Evolutionary conservation across 2,797 vertebrate genomes (phyloP).

Genomic region (Chrysolophus pictus): DNA sequence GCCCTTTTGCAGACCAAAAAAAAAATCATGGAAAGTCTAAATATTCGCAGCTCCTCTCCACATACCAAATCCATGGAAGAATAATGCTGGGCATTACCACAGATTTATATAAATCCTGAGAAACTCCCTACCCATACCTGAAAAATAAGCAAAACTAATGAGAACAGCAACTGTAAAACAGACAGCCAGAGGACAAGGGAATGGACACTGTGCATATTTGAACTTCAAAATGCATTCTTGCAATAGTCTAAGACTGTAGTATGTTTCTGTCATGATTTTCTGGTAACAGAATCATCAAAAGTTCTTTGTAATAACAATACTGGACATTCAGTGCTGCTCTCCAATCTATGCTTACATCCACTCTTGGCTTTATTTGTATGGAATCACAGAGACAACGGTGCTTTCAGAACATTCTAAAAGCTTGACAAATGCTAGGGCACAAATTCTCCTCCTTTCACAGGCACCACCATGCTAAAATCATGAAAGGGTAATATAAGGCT

Average conservation of each 20-base stretch:
- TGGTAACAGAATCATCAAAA: background rate
- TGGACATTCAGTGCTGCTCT: background rate
- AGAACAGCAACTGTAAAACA: background rate
- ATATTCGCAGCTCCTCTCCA: background rate
- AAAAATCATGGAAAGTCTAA: background rate
- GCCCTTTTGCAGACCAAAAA: background rate
- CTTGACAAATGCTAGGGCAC: background rate
- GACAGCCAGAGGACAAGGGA: background rate
- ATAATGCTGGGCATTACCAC: accelerated
- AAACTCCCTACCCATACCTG: background rate
- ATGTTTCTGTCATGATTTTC: background rate
- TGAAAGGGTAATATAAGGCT: background rate
- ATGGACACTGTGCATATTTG: background rate
- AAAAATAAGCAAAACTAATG: background rate
- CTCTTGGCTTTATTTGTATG: background rate
- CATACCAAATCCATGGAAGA: background rate
- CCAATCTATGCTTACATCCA: background rate
- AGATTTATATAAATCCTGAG: background rate
- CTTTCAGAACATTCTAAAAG: background rate
- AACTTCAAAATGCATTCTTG: background rate
- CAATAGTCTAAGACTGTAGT: background rate
- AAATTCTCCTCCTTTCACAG: background rate
- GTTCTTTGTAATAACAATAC: background rate
- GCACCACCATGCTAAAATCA: background rate
- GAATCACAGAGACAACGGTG: background rate